Percentiles rank a stretch among this genome's conserved stretches.
These are phyloP conservation scores for Lota lota DNA, from an alignment of 2,113 vertebrate species.

Conservation along the genomic window DNA sequence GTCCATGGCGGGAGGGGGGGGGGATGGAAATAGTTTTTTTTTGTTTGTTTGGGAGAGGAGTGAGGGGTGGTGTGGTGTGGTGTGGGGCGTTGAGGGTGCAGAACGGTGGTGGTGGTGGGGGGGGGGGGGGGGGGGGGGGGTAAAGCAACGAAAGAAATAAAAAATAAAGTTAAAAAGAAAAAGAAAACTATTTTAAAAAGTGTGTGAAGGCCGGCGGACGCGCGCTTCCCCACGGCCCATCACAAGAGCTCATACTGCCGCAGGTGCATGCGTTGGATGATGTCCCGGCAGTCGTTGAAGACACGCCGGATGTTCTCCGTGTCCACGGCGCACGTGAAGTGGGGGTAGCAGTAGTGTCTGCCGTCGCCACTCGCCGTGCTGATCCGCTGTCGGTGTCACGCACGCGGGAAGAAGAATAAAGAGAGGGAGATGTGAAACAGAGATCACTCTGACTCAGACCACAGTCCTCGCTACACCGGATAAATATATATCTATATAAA, in stretches of 20 bases:
- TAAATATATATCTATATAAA: too few species aligned
- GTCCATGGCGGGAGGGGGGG: slow-evolving; percentile 66
- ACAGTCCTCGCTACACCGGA: too few species aligned
- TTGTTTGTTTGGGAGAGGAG: slow-evolving; percentile 37
- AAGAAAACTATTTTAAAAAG: not conserved
- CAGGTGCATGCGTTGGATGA: slow-evolving; percentile 99
- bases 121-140: slow-evolving; percentile 52
- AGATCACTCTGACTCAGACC: too few species aligned
- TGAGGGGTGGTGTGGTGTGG: slow-evolving; percentile 13
- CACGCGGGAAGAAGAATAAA: not conserved
- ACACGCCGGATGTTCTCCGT: slow-evolving; percentile 97
- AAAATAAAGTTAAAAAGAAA: not conserved
- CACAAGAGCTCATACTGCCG: slow-evolving; percentile 99
- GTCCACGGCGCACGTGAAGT: slow-evolving; percentile 98
- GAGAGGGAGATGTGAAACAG: not conserved
- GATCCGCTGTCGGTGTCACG: slow-evolving; percentile 81
- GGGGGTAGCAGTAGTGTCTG: slow-evolving; percentile 96
- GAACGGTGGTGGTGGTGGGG: slow-evolving; percentile 60
- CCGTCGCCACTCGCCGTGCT: slow-evolving; percentile 94
- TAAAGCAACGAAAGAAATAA: not conserved
- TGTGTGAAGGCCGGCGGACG: not conserved
- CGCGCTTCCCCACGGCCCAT: slow-evolving; percentile 60
- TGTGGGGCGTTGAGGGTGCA: slow-evolving; percentile 60
- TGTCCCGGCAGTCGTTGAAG: slow-evolving; percentile 98
- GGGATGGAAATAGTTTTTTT: slow-evolving; percentile 34